Conservation (phyloP, 2,113 vertebrate species). For the Elaphurus davidianus region DNA sequence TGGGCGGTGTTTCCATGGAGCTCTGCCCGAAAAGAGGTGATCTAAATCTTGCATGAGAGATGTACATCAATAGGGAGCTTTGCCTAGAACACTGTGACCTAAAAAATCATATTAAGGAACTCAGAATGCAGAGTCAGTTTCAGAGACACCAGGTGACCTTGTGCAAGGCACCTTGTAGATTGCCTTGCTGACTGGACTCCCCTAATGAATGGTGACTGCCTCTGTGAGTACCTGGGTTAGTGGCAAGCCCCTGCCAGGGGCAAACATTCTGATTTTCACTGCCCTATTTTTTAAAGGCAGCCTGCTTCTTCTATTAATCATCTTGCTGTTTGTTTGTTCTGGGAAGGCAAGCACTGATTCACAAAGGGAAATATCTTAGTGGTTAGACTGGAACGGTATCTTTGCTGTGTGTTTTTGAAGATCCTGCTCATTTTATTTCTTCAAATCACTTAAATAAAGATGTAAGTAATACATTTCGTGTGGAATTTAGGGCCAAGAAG, state of each 20-base stretch:
- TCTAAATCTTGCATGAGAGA: constrained; percentile 78
- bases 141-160: constrained; percentile 66
- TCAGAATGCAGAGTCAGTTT: constrained; percentile 72
- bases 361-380: constrained; percentile 41
- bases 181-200: background rate
- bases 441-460: background rate
- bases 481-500: background rate
- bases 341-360: constrained; percentile 51
- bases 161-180: constrained; percentile 39
- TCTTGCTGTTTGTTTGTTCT: constrained; percentile 55
- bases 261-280: constrained; percentile 49
- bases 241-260: background rate
- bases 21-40: constrained; percentile 73
- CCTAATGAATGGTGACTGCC: constrained; percentile 15
- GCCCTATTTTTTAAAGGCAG: constrained; percentile 9
- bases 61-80: constrained; percentile 77
- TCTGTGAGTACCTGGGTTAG: background rate
- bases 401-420: background rate
- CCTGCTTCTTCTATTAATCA: constrained; percentile 63
- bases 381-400: constrained; percentile 39
- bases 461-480: background rate
- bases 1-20: constrained; percentile 76
- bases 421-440: constrained; percentile 1
- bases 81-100: constrained; percentile 79
- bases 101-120: constrained; percentile 75